Percentiles rank a stretch among this genome's conserved stretches.
Conservation (phyloP, 2,888 invertebrate genomes). For the Pandemis heparana region DNA sequence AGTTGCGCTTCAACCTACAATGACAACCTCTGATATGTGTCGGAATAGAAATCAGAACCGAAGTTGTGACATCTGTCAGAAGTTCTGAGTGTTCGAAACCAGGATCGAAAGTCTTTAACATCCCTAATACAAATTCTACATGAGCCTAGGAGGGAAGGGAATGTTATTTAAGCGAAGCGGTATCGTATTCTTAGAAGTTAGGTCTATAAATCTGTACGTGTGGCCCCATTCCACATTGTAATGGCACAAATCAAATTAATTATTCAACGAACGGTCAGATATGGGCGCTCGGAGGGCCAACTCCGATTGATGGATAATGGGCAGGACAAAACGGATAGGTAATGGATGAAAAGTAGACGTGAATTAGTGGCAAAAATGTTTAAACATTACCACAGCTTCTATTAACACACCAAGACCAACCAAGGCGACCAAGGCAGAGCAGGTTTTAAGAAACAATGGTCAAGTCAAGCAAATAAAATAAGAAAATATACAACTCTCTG, state of each 20-base stretch:
- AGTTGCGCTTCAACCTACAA: too few species aligned
- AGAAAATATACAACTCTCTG: too few species aligned
- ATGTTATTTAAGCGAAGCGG: not conserved
- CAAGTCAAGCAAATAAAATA: not conserved
- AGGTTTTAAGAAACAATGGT: not conserved
- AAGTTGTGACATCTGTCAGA: too few species aligned
- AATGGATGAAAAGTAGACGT: not conserved
- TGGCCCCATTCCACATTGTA: constrained; percentile 17
- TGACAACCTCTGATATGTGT: too few species aligned
- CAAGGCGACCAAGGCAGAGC: not conserved
- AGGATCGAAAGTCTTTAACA: too few species aligned
- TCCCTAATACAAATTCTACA: not conserved
- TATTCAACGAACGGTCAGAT: constrained; percentile 26
- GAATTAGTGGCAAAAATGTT: not conserved
- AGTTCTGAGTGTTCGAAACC: too few species aligned
- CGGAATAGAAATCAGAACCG: too few species aligned
- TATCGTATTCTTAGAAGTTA: constrained; percentile 19
- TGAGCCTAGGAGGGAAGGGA: not conserved
- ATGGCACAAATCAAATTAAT: constrained; percentile 31
- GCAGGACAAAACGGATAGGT: not conserved
- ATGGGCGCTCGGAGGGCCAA: not conserved
- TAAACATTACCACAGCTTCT: not conserved
- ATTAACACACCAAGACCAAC: not conserved
- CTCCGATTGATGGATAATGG: constrained; percentile 2
- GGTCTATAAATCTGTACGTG: constrained; percentile 19